phyloP scores from a whole-genome alignment of 2,113 vertebrate species.

The Pachyramphus minor region DNA sequence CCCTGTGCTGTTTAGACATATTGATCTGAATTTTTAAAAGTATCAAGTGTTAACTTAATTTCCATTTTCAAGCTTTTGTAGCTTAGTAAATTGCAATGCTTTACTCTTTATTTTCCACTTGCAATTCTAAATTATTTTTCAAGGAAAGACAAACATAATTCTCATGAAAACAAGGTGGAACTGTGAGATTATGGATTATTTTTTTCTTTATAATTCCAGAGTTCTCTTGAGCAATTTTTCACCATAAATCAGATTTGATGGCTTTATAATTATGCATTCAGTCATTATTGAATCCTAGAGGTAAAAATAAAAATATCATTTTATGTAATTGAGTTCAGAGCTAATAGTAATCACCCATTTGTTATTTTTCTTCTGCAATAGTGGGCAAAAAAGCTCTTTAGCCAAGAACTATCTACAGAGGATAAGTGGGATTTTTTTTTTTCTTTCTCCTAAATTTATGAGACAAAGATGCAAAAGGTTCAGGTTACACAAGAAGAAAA shows the following conservation, averaged over 20 bases:
- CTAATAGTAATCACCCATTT: not conserved
- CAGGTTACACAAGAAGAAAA: not conserved
- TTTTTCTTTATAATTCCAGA: not conserved
- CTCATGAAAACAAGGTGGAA: not conserved
- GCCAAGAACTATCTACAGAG: not conserved
- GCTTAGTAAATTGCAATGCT: not conserved
- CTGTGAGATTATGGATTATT: not conserved
- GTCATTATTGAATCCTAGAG: not conserved
- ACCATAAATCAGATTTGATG: not conserved
- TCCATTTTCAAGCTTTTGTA: not conserved
- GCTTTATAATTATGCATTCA: not conserved
- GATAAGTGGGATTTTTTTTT: not conserved
- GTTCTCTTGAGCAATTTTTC: not conserved
- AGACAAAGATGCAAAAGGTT: not conserved
- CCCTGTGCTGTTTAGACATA: not conserved
- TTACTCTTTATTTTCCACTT: not conserved
- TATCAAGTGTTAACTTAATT: not conserved
- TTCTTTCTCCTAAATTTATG: not conserved
- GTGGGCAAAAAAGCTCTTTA: not conserved
- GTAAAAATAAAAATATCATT: not conserved
- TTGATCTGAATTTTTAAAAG: not conserved
- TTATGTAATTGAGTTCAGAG: not conserved
- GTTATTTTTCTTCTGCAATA: not conserved
- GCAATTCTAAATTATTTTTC: not conserved
- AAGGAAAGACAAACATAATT: not conserved